A percentile compares a stretch with the other conserved stretches of the same genome.
Evolutionary conservation across 2,113 vertebrate species (phyloP).

Genomic region (Zosterops borbonicus): DNA sequence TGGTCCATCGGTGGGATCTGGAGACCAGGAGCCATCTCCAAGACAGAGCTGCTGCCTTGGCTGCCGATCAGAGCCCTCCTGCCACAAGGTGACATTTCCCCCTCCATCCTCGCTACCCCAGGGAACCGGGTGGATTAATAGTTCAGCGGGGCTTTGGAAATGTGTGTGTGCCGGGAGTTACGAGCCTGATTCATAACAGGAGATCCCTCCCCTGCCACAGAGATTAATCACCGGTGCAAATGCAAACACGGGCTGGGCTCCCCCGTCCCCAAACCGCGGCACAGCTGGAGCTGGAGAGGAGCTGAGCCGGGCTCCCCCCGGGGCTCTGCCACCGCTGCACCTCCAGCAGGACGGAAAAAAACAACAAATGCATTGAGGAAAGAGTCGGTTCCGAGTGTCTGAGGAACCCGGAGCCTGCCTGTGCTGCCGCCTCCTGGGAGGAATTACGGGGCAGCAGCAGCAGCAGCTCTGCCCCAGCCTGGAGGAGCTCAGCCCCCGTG

Average conservation of each 20-base stretch:
- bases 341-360: not conserved
- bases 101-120: not conserved
- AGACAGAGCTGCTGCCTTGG: not conserved
- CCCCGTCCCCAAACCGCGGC: not conserved
- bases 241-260: not conserved
- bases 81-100: constrained; percentile 59
- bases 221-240: not conserved
- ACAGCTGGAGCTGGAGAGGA: not conserved
- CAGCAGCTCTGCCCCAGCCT: not conserved
- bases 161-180: not conserved
- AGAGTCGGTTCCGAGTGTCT: accelerated
- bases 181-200: not conserved
- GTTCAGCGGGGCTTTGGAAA: constrained; percentile 11
- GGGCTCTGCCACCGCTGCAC: not conserved
- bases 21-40: constrained; percentile 28
- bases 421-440: not conserved
- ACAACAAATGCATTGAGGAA: not conserved
- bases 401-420: not conserved
- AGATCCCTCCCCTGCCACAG: constrained; percentile 16
- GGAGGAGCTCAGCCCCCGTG: accelerated
- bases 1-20: not conserved
- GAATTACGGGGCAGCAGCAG: not conserved
- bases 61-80: constrained; percentile 8
- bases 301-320: not conserved
- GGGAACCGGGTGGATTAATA: constrained; percentile 25